phyloP scores from a whole-genome alignment of 2,888 invertebrate genomes.

The Athripsodes cinereus region DNA sequence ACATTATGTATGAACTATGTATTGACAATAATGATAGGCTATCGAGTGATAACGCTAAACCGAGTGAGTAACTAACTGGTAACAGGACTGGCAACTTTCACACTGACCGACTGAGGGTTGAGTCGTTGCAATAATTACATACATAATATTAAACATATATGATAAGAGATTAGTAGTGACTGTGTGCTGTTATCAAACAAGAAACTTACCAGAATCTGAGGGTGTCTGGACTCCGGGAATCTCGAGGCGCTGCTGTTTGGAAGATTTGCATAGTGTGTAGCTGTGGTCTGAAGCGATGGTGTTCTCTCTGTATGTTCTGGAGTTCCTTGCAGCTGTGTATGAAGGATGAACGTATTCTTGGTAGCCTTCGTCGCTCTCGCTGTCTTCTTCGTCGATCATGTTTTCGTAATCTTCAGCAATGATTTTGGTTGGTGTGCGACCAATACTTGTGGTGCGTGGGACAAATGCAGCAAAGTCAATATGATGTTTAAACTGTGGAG shows the following conservation, averaged over 20 bases:
- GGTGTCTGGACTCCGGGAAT: conserved; percentile 78
- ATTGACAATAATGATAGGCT: neutral
- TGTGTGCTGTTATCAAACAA: neutral
- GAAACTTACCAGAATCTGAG: conserved; percentile 78
- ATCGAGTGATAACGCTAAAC: neutral
- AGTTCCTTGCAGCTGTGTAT: conserved; percentile 14
- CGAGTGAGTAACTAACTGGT: neutral
- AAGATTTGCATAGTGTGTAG: conserved; percentile 58
- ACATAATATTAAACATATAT: too few species aligned
- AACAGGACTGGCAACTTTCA: conserved; percentile 4
- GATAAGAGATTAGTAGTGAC: neutral
- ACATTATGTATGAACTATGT: neutral
- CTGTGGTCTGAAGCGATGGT: conserved; percentile 57
- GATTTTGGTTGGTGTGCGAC: conserved; percentile 31
- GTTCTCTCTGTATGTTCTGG: conserved; percentile 30
- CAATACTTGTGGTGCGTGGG: conserved; percentile 30
- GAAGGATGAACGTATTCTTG: conserved; percentile 23
- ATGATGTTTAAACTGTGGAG: conserved; percentile 44
- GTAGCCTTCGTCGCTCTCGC: conserved; percentile 24
- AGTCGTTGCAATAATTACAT: neutral
- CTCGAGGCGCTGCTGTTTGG: conserved; percentile 49
- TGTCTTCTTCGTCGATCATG: conserved; percentile 28
- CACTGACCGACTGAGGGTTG: neutral
- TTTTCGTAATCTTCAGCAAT: conserved; percentile 31
- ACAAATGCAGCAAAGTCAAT: conserved; percentile 42